Percentiles rank a stretch among this genome's conserved stretches.
These are phyloP conservation scores for Cavia aperea DNA, from an alignment of 2,113 vertebrate genomes.

Conservation along the genomic window DNA sequence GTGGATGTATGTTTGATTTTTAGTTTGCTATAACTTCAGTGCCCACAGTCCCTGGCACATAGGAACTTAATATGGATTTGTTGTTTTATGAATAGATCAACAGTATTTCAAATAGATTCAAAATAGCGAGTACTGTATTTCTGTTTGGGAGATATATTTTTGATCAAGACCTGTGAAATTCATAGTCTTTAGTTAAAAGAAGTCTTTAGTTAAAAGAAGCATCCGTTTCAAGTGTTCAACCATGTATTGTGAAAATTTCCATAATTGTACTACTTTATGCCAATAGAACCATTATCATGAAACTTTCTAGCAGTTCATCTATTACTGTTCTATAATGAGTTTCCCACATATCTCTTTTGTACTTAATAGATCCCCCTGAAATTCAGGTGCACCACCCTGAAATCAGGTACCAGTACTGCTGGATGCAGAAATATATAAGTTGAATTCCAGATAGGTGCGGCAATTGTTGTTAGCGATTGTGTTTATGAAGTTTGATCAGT, in stretches of 20 bases:
- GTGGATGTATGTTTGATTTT: not conserved
- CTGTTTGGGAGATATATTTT: not conserved
- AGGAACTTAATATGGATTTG: conserved; percentile 1
- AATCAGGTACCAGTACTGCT: not conserved
- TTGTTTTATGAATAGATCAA: not conserved
- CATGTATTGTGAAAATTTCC: not conserved
- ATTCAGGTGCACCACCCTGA: conserved; percentile 3
- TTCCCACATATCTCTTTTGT: not conserved
- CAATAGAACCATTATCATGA: not conserved
- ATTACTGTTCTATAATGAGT: conserved; percentile 11
- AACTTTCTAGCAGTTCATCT: not conserved
- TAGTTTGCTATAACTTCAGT: not conserved
- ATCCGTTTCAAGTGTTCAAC: not conserved
- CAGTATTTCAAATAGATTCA: not conserved
- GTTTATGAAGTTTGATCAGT: conserved; percentile 14
- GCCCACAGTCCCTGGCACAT: not conserved
- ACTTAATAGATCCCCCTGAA: not conserved
- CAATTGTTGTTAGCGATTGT: not conserved
- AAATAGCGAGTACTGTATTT: not conserved
- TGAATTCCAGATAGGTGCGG: not conserved
- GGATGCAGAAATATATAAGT: not conserved
- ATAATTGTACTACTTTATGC: not conserved
- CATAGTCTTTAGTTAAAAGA: not conserved
- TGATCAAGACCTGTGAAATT: not conserved
- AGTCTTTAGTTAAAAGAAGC: not conserved